Percentiles rank a stretch among this genome's conserved stretches.
Conservation (phyloP, 1,140 invertebrate species). For the Episyrphus balteatus region DNA sequence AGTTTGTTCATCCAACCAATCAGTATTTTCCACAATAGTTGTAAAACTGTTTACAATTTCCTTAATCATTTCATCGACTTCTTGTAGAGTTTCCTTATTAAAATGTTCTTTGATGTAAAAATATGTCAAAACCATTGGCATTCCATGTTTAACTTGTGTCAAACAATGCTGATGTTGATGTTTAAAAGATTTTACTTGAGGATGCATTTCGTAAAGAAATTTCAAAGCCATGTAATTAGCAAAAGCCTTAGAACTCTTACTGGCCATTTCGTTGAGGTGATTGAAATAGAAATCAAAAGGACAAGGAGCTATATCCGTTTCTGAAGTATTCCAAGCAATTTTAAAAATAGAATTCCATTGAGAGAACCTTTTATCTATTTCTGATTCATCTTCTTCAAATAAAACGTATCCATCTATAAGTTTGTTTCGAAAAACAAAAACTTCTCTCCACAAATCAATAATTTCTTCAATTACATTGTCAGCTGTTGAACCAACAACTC, state of each 20-base stretch:
- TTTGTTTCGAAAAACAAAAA: neutral
- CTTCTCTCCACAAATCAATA: slow-evolving; percentile 15
- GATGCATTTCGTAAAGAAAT: slow-evolving; percentile 21
- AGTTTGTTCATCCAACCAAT: slow-evolving; percentile 55
- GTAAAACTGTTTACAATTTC: slow-evolving; percentile 46
- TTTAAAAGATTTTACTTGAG: slow-evolving; percentile 11
- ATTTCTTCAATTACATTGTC: slow-evolving; percentile 6
- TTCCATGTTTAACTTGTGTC: too few relatives aligned
- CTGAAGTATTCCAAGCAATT: slow-evolving; percentile 21
- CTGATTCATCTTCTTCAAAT: too few relatives aligned
- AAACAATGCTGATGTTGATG: slow-evolving; percentile 24
- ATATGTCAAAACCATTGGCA: too few relatives aligned
- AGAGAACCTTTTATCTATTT: neutral
- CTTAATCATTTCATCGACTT: too few relatives aligned
- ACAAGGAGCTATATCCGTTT: slow-evolving; percentile 2
- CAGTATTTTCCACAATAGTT: slow-evolving; percentile 44
- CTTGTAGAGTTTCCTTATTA: too few relatives aligned
- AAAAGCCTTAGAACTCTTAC: too few relatives aligned
- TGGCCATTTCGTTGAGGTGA: too few relatives aligned
- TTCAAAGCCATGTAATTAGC: slow-evolving; percentile 26
- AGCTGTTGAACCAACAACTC: too few relatives aligned
- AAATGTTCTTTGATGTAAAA: too few relatives aligned
- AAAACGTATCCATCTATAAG: too few relatives aligned
- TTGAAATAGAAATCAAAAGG: too few relatives aligned
- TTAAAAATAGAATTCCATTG: slow-evolving; percentile 19